A percentile compares a stretch with the other conserved stretches of the same genome.
Conservation (phyloP, 2,888 invertebrate genomes). For the Adelognathus sp. region DNA sequence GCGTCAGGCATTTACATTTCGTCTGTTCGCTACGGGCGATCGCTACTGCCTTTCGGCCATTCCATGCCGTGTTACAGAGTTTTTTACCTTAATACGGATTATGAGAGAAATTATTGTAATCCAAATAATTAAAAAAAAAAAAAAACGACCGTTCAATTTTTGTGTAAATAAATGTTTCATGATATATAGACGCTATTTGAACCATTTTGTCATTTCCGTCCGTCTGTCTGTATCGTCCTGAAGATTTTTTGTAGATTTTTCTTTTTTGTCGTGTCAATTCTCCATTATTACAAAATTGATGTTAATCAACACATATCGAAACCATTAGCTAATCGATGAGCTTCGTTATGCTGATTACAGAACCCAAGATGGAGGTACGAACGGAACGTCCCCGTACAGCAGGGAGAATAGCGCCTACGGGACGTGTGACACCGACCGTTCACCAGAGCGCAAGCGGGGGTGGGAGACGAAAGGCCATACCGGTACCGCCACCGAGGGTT, state of each 20-base stretch:
- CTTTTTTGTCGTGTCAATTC: no score
- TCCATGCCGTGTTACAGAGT: constrained; percentile 1
- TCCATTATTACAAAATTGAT: no score
- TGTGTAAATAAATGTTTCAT: no score
- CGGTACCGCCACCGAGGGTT: constrained; percentile 83
- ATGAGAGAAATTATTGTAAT: no score
- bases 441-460: constrained; percentile 73
- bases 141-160: no score
- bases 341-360: constrained; percentile 61
- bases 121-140: no score
- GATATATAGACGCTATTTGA: no score
- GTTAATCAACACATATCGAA: no score
- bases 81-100: no score
- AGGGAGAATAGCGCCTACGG: constrained; percentile 77
- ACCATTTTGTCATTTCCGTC: no score
- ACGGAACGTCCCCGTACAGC: constrained; percentile 77
- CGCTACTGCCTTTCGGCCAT: constrained; percentile 3
- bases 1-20: constrained; percentile 23
- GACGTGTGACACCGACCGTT: constrained; percentile 76
- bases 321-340: constrained; percentile 20
- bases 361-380: constrained; percentile 75
- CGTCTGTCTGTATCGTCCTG: no score
- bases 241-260: no score
- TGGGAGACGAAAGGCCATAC: constrained; percentile 80
- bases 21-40: constrained; percentile 26